Conservation (phyloP, 2,888 invertebrate genomes). For the Mayetiola destructor region DNA sequence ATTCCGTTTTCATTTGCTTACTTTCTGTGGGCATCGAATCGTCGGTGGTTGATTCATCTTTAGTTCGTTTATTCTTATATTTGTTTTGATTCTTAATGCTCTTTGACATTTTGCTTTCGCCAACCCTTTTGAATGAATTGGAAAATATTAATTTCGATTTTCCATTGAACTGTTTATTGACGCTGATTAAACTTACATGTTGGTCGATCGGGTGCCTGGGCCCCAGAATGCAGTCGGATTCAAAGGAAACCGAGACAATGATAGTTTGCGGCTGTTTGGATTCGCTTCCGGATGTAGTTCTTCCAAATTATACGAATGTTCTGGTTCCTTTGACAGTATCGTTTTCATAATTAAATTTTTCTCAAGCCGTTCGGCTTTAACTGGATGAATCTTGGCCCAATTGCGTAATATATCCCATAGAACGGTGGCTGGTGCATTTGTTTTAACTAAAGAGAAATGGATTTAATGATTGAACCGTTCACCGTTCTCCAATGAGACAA, state of each 20-base stretch:
- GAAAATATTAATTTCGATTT: slow-evolving; percentile 10
- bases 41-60: not conserved
- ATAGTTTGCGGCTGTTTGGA: slow-evolving; percentile 58
- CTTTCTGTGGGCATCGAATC: not conserved
- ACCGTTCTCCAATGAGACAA: no score
- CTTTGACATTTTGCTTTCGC: slow-evolving; percentile 45
- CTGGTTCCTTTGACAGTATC: slow-evolving; percentile 43
- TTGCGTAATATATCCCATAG: slow-evolving; percentile 86
- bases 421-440: slow-evolving; percentile 69
- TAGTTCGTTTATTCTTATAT: slow-evolving; percentile 32
- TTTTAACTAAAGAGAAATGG: no score
- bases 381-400: slow-evolving; percentile 59
- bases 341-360: slow-evolving; percentile 30
- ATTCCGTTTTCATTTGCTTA: not conserved
- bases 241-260: slow-evolving; percentile 64
- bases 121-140: slow-evolving; percentile 36
- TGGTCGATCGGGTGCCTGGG: slow-evolving; percentile 66
- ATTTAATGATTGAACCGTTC: no score
- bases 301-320: slow-evolving; percentile 36
- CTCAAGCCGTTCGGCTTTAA: slow-evolving; percentile 44
- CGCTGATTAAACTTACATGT: slow-evolving; percentile 45
- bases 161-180: slow-evolving; percentile 7
- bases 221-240: slow-evolving; percentile 87
- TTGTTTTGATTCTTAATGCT: slow-evolving; percentile 54
- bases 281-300: slow-evolving; percentile 49